Evolutionary conservation across 2,797 vertebrate species (phyloP), one percentile per base, ranked within the genome.

Genomic region (Scarus forsteni): DNA sequence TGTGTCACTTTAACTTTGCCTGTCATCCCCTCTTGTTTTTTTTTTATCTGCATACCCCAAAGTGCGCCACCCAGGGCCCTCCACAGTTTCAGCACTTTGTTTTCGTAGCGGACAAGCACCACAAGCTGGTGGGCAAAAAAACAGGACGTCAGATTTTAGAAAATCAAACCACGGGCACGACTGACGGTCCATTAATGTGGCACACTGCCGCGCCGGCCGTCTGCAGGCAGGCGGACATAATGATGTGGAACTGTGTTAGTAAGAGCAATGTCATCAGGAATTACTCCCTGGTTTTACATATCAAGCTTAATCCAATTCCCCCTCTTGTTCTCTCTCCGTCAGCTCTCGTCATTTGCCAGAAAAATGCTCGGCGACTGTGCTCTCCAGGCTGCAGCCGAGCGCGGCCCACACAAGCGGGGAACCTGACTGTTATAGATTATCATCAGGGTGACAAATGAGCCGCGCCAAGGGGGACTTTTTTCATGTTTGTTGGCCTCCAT

Each of bases 381-480:
- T 54, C 66, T 66, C 54, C 27, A 10, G 57, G 64, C 81, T 77
- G 76, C 81, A 52, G 79, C 55, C 12, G 72, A 80, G 73, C 6
- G 34, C 39, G 38, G 80, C 72, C 80, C 84, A 79, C 88, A 88
- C 85, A 88, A 16, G 69, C 64, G 57, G 68, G 56, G 66, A 77
- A 75, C 75, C 81, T 80, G 83, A 83, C 71, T 61, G 57, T 72
- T 75, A 78, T 69, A 85, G 81, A 88, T 92, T 85, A 88, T 83
- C 85, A 90, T 89, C 87, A 71, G 64, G 42, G 77, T 85, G 90
- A 86, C 78, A 82, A 90, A 91, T 87, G 85, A 83, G 78, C 66
- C 19, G 10, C 63, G 55, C 70, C 8, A 0, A 63, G 35, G 19
- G 52, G 68, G 34, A 27, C 7, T 57, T 64, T 58, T 55, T 61